These are phyloP conservation scores for Andrena trimmerana DNA, from an alignment of 2,888 invertebrate species.

Conservation along the genomic window DNA sequence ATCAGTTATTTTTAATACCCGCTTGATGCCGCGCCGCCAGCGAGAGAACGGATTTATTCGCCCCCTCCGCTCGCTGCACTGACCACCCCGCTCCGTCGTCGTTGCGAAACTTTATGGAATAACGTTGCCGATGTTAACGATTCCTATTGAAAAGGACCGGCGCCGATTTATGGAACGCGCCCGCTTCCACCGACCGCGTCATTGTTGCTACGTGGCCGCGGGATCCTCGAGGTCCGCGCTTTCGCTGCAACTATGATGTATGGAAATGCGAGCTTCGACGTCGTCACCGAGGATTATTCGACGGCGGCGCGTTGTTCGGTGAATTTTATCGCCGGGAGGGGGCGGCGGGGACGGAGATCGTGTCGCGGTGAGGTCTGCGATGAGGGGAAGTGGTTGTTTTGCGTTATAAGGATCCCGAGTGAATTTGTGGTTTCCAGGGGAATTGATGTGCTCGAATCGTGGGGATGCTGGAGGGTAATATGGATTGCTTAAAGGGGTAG, in stretches of 20 bases:
- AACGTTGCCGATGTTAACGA: constrained; percentile 65
- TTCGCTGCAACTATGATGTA: constrained; percentile 36
- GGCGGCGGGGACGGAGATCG: neutral
- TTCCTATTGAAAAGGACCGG: constrained; percentile 58
- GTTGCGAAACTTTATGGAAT: constrained; percentile 64
- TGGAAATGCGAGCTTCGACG: constrained; percentile 42
- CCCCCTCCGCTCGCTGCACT: constrained; percentile 21
- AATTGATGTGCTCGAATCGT: constrained; percentile 1
- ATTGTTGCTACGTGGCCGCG: constrained; percentile 36
- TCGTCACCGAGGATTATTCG: constrained; percentile 54
- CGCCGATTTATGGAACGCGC: constrained; percentile 61
- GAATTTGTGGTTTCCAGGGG: neutral
- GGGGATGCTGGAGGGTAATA: neutral
- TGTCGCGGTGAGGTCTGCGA: neutral
- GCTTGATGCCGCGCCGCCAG: constrained; percentile 60
- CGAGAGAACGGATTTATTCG: constrained; percentile 62
- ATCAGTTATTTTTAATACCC: constrained; percentile 72
- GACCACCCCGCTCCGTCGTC: constrained; percentile 43
- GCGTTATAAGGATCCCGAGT: neutral
- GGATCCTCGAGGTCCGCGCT: constrained; percentile 23
- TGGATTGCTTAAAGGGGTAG: neutral
- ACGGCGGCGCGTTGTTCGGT: constrained; percentile 1
- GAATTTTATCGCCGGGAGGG: constrained; percentile 30
- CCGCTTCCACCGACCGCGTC: constrained; percentile 24
- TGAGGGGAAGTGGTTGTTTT: neutral